Base-by-base conservation (phyloP, 2,888 invertebrate species). In the Ditula angustiorana region DNA sequence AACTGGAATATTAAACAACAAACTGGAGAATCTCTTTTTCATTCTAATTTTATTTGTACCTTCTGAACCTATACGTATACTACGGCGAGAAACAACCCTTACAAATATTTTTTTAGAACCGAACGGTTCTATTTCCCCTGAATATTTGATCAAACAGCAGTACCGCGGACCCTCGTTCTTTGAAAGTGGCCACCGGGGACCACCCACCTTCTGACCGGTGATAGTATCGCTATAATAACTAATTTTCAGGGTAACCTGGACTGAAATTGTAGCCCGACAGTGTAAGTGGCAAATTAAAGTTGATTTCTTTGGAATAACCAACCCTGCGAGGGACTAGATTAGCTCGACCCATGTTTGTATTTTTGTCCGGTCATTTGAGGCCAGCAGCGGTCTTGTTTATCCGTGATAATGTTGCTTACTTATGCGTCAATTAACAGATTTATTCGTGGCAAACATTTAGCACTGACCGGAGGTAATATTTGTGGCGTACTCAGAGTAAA, bases 161-260 rank as follows among this genome's bases (percentile, higher is more conserved):
- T 37, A 49, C 16, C 37, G 37, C 11, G 33, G 24, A 56, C 56
- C 62, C 56, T 49, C 41, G 49, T 62, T 62, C 30, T 56, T 28
- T 47, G 49, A 62, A 49, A 62, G 47, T 49, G 56, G 41, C 16
- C 49, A 7, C 41, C 0, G n/a, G 62, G 49, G 62, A 62, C 16
- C 13, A 13, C 26, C 37, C 30, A 37, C 30, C 11, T 16, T 28
- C 30, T 49, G 56, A 49, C 41, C 49, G 28, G 24, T 33, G 37
- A 16, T 19, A 33, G 16, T 30, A 52, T 30, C 52, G 28, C 52
- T 33, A 52, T 11, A 52, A 50, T 59, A 50, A 60, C 60, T 33
- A 52, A 60, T 44, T 44, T 60, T 28, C 37, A 41, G 23, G 24
- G n/a, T 1, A 23, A 1, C 37, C 26, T 41, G 8, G 23, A 21